A percentile compares a stretch with the other conserved stretches of the same genome.
Evolutionary conservation across 2,797 vertebrate genomes (phyloP).

Genomic region (Craterocephalus amniculus): DNA sequence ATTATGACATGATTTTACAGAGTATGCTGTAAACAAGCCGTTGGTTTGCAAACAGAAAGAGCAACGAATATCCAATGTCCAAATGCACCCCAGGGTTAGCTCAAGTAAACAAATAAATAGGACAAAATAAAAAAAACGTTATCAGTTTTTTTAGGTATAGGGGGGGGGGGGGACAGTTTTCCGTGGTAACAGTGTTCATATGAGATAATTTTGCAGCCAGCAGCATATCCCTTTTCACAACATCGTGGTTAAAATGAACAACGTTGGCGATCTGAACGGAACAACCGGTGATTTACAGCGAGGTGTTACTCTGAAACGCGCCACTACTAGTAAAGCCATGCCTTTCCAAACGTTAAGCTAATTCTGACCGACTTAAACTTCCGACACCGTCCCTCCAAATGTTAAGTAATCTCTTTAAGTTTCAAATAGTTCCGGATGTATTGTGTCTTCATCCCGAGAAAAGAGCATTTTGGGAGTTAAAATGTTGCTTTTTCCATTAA

Average conservation of each 20-base stretch:
- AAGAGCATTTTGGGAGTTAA: background rate
- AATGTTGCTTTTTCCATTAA: background rate
- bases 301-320: background rate
- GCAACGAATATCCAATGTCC: too few species aligned
- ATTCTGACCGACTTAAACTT: background rate
- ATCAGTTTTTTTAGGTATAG: too few species aligned
- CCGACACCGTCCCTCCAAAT: constrained; percentile 1
- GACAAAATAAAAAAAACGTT: too few species aligned
- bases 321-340: background rate
- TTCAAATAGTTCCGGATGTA: background rate
- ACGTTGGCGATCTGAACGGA: background rate
- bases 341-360: background rate
- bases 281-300: background rate
- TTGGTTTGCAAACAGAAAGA: background rate
- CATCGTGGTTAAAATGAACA: background rate
- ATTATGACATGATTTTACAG: background rate
- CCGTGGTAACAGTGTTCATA: background rate
- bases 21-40: too few species aligned
- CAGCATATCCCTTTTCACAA: background rate
- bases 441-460: background rate
- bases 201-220: background rate
- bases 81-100: too few species aligned
- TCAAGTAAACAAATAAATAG: too few species aligned
- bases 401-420: background rate
- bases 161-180: background rate